phyloP scores from a whole-genome alignment of 2,797 vertebrate genomes.

The Alectoris magna region DNA sequence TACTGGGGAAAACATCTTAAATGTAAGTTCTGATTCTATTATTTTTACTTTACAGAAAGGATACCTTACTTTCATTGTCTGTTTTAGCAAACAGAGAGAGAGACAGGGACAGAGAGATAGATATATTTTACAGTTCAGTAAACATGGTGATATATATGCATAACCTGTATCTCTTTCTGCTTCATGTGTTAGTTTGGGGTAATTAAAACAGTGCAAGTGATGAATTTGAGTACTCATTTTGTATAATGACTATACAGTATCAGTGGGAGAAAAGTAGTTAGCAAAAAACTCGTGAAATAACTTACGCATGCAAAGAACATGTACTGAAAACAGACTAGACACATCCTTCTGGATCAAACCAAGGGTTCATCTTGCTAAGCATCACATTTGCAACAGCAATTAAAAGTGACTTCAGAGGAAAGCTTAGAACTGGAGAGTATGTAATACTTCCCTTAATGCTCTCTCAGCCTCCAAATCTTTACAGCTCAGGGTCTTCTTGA shows the following conservation, averaged over 20 bases:
- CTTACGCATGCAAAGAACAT: not conserved
- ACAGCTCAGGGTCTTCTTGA: not conserved
- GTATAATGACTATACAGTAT: not conserved
- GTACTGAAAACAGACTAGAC: not conserved
- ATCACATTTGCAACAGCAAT: not conserved
- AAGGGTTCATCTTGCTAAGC: not conserved
- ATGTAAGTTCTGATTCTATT: not conserved
- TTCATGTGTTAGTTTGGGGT: not conserved
- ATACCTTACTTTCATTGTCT: not conserved
- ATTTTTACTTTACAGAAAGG: not conserved
- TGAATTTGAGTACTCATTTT: not conserved
- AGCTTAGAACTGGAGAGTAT: not conserved
- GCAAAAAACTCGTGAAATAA: not conserved
- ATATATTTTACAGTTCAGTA: not conserved
- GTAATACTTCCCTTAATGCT: not conserved
- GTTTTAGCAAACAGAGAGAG: not conserved
- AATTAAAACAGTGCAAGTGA: not conserved
- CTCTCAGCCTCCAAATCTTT: not conserved
- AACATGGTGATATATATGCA: not conserved
- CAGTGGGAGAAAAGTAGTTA: not conserved
- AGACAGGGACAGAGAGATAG: not conserved
- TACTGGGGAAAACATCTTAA: not conserved
- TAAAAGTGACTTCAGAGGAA: not conserved
- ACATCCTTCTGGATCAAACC: not conserved
- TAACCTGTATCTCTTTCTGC: not conserved